Evolutionary conservation across 2,797 vertebrate genomes (phyloP).

Genomic region (Rhadinocentrus ornatus): DNA sequence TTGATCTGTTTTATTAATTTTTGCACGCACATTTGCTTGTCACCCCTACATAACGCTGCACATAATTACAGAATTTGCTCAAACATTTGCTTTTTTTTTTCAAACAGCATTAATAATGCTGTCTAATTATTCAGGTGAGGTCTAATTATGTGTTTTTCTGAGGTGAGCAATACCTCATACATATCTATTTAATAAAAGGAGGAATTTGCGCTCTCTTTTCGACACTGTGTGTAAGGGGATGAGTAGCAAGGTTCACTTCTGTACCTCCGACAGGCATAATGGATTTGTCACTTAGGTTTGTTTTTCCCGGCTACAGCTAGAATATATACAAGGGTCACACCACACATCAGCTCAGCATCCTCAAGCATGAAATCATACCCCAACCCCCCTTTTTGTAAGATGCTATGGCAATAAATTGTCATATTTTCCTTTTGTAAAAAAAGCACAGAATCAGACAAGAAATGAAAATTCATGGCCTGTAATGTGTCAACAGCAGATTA

Average conservation of each 20-base stretch:
- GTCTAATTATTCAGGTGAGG: conserved; percentile 35
- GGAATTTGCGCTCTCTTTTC: conserved; percentile 30
- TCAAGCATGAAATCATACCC: conserved; percentile 46
- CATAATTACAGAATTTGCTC: conserved; percentile 12
- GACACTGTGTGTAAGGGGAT: conserved; percentile 52
- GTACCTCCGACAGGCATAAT: conserved; percentile 57
- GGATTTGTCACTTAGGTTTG: conserved; percentile 56
- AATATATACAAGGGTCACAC: conserved; percentile 28
- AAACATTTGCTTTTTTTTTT: conserved; percentile 21
- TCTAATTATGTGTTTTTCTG: conserved; percentile 37
- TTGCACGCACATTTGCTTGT: conserved; percentile 38
- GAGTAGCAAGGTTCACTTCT: conserved; percentile 70
- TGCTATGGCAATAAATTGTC: conserved; percentile 9
- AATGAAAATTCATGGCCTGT: conserved; percentile 38
- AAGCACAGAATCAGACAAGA: conserved; percentile 21
- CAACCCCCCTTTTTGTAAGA: conserved; percentile 13
- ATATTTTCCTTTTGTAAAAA: conserved; percentile 9
- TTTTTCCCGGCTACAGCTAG: conserved; percentile 29
- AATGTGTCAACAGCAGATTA: conserved; percentile 32
- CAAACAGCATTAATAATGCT: conserved; percentile 26
- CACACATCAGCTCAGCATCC: conserved; percentile 32
- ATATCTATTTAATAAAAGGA: conserved; percentile 50
- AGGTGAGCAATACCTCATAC: conserved; percentile 21
- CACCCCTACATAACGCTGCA: conserved; percentile 22
- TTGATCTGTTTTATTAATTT: conserved; percentile 51